Evolutionary conservation across 1,140 invertebrate genomes (phyloP).

Genomic region (Coptotermes formosanus): DNA sequence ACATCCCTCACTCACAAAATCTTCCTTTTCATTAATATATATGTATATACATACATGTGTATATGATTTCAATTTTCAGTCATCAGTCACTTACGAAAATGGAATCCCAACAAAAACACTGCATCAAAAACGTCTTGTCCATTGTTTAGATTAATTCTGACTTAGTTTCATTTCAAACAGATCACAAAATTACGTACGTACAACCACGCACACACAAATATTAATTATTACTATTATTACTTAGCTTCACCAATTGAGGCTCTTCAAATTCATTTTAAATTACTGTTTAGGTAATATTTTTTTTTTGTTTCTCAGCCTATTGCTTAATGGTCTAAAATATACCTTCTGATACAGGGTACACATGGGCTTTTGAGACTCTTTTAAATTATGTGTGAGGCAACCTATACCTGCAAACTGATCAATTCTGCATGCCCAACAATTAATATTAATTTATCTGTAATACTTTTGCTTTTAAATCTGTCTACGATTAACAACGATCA

Average conservation of each 20-base stretch:
- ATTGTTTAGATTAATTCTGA: slow-evolving; percentile 33
- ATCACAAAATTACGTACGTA: slow-evolving; percentile 33
- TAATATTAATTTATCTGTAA: not conserved
- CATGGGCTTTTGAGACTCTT: not conserved
- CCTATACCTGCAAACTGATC: not conserved
- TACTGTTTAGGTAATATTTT: not conserved
- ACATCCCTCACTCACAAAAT: slow-evolving; percentile 21
- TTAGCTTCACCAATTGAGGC: slow-evolving; percentile 20
- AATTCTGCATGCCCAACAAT: not conserved
- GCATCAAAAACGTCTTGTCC: slow-evolving; percentile 28
- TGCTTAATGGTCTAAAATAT: not conserved
- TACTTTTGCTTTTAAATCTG: slow-evolving; percentile 6
- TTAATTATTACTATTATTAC: slow-evolving; percentile 19
- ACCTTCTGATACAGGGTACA: slow-evolving; percentile 2
- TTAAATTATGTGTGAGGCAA: not conserved
- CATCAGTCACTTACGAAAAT: slow-evolving; percentile 26
- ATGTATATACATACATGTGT: not conserved
- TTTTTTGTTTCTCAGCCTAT: not conserved
- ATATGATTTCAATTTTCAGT: slow-evolving; percentile 6
- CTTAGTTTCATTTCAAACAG: slow-evolving; percentile 34
- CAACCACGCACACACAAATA: slow-evolving; percentile 27
- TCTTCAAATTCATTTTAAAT: not conserved
- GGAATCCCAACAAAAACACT: slow-evolving; percentile 19
- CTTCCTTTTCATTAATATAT: slow-evolving; percentile 23
- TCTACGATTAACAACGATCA: slow-evolving; percentile 13